These are phyloP conservation scores for Gastracanthus pulcherrimus DNA, from an alignment of 2,888 invertebrate species.

Conservation along the genomic window DNA sequence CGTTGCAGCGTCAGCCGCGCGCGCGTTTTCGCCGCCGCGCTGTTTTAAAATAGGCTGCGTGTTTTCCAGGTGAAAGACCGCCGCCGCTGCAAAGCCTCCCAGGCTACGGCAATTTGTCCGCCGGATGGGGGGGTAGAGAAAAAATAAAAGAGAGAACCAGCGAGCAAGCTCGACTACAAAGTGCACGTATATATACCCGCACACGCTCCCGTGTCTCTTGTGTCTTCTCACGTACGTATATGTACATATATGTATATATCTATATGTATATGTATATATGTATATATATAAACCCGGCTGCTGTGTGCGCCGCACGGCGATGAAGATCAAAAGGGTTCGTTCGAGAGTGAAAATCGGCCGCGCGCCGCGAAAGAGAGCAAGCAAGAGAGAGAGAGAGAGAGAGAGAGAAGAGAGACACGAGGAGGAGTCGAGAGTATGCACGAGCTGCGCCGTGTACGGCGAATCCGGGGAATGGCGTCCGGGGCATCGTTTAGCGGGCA, in stretches of 20 bases:
- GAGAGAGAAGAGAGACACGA: not conserved
- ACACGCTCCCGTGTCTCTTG: too few species aligned
- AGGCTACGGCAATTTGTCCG: slow-evolving; percentile 26
- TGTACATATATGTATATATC: not conserved
- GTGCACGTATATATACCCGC: too few species aligned
- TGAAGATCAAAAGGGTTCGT: slow-evolving; percentile 51
- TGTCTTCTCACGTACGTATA: not conserved
- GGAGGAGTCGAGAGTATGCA: not conserved
- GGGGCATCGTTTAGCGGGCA: slow-evolving; percentile 47
- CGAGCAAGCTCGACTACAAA: slow-evolving; percentile 32
- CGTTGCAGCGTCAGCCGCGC: not conserved
- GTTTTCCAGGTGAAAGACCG: slow-evolving; percentile 49
- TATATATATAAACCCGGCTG: not conserved
- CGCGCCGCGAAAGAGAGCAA: not conserved
- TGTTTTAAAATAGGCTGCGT: slow-evolving; percentile 23
- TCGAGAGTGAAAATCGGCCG: slow-evolving; percentile 50
- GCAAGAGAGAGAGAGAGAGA: not conserved
- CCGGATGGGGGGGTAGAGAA: not conserved
- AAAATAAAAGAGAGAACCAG: not conserved
- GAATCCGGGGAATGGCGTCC: slow-evolving; percentile 31
- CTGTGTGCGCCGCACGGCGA: not conserved
- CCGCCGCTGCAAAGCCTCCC: not conserved
- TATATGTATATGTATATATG: not conserved
- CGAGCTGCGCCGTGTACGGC: not conserved
- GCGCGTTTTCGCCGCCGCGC: too few species aligned